Conservation (phyloP, 1,140 invertebrate genomes). For the Archivesica marissinica region DNA sequence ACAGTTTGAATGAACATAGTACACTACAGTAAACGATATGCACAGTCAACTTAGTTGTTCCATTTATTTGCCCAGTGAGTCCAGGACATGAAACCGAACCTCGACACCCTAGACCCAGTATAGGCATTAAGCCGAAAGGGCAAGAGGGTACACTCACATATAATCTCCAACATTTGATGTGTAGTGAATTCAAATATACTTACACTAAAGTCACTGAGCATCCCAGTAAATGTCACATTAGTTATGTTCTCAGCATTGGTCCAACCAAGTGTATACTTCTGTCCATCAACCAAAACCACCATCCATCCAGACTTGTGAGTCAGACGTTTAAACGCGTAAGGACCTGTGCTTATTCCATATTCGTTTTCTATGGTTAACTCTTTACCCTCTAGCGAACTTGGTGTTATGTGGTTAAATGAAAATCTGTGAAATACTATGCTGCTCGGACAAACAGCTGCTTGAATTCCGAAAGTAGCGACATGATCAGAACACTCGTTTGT, state of each 20-base stretch:
- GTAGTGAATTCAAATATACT: too few relatives aligned
- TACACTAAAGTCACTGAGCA: constrained; percentile 69
- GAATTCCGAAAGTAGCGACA: constrained; percentile 22
- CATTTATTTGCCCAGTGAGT: too few relatives aligned
- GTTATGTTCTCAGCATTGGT: constrained; percentile 69
- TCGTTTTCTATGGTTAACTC: constrained; percentile 65
- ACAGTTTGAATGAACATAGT: too few relatives aligned
- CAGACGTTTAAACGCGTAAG: constrained; percentile 65
- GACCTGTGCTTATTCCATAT: constrained; percentile 59
- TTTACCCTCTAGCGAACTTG: constrained; percentile 67
- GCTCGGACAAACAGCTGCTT: constrained; percentile 64
- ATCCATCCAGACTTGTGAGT: constrained; percentile 76
- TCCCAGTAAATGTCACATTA: constrained; percentile 74
- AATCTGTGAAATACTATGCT: constrained; percentile 71
- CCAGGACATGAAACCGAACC: too few relatives aligned
- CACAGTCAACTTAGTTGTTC: too few relatives aligned
- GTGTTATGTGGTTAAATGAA: constrained; percentile 71
- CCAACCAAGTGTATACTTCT: constrained; percentile 68
- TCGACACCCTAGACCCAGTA: too few relatives aligned
- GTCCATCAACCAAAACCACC: constrained; percentile 62
- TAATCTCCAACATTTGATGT: too few relatives aligned
- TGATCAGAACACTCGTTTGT: constrained; percentile 20
- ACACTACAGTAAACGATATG: too few relatives aligned
- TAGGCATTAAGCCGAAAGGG: too few relatives aligned
- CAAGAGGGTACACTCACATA: too few relatives aligned